Percentiles rank a stretch among this genome's conserved stretches.
Conservation (phyloP, 2,113 vertebrate species). For the Pyrgilauda ruficollis region DNA sequence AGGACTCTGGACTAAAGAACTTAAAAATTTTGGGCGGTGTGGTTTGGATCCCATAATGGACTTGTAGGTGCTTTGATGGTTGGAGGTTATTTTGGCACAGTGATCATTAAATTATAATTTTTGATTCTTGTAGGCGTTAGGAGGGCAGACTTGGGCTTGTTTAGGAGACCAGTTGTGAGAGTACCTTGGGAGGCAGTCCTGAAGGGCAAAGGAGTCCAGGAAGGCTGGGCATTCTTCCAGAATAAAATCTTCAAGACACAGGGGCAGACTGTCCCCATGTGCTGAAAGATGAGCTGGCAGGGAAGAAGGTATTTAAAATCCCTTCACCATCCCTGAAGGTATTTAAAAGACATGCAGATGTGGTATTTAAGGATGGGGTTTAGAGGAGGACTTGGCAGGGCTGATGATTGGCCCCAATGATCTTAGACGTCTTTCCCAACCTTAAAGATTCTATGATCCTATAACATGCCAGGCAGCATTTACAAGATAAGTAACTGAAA, state of each 20-base stretch:
- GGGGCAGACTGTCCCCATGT: not conserved
- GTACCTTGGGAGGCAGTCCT: not conserved
- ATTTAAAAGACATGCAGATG: not conserved
- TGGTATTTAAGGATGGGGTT: not conserved
- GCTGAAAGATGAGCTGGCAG: not conserved
- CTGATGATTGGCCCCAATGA: not conserved
- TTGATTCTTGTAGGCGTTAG: not conserved
- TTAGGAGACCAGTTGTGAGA: not conserved
- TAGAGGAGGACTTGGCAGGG: not conserved
- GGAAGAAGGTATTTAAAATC: no score
- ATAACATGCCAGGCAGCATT: not conserved
- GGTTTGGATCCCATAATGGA: not conserved
- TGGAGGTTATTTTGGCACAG: not conserved
- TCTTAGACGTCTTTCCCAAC: not conserved
- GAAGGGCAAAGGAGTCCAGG: not conserved
- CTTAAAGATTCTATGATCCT: not conserved
- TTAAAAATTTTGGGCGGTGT: fast-evolving
- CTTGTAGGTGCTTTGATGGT: not conserved
- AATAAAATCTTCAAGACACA: not conserved
- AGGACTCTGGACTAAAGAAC: not conserved
- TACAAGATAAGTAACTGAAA: not conserved
- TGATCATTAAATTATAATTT: not conserved
- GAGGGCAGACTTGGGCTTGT: not conserved
- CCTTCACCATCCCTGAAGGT: not conserved
- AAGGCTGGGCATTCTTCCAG: not conserved